Evolutionary conservation across 2,888 invertebrate genomes (phyloP).

Genomic region (Perithous albicinctus): DNA sequence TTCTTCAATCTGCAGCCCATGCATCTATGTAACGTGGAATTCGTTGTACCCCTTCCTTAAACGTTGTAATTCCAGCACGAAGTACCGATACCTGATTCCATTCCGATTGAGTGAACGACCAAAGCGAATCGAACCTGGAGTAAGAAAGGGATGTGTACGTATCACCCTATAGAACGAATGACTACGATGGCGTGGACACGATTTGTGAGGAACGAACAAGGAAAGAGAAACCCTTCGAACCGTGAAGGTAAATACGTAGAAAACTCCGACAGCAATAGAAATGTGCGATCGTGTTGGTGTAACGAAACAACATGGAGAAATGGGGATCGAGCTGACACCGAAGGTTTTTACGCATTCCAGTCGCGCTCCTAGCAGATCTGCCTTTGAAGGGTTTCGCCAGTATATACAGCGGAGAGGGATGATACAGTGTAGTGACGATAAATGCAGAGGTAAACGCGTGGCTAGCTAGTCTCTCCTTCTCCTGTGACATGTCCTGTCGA

Average conservation of each 20-base stretch:
- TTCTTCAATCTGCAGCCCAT: conserved; percentile 22
- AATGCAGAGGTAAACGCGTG: conserved; percentile 31
- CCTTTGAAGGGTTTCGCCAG: conserved; percentile 46
- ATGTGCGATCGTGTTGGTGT: conserved; percentile 7
- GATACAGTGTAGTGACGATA: not conserved
- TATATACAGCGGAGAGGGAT: not conserved
- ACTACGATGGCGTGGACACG: conserved; percentile 6
- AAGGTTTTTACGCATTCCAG: conserved; percentile 53
- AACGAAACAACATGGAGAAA: conserved; percentile 29
- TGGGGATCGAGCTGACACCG: conserved; percentile 13
- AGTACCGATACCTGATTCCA: conserved; percentile 56
- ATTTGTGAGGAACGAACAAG: not conserved
- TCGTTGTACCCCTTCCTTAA: conserved; percentile 21
- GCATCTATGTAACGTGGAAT: conserved; percentile 34
- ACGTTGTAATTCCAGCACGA: conserved; percentile 56
- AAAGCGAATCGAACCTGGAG: conserved; percentile 26
- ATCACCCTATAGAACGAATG: not conserved
- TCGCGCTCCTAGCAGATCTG: conserved; percentile 46
- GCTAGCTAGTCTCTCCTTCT: conserved; percentile 29
- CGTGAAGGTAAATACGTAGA: conserved; percentile 48
- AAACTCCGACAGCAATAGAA: conserved; percentile 42
- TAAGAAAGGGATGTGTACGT: conserved; percentile 20
- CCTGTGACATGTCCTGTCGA: conserved; percentile 32
- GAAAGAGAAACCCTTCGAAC: conserved; percentile 43
- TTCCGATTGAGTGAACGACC: conserved; percentile 45